Conservation (phyloP, 2,113 vertebrate genomes). For the Anolis sagrei region DNA sequence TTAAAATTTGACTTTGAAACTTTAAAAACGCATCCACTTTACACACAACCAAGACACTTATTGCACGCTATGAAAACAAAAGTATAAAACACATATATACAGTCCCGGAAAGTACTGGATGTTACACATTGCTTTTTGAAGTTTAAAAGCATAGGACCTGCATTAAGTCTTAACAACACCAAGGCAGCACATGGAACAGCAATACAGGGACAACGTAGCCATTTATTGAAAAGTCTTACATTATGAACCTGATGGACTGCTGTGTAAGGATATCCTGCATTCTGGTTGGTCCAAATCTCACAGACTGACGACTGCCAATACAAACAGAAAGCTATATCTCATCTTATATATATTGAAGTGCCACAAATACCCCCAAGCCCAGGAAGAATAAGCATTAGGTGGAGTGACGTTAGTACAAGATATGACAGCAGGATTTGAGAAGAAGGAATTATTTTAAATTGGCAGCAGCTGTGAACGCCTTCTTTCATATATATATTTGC, state of each 20-base stretch:
- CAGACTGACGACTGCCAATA: constrained; percentile 86
- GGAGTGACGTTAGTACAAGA: constrained; percentile 22
- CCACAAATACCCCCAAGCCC: constrained; percentile 68
- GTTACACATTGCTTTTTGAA: constrained; percentile 42
- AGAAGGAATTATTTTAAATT: constrained; percentile 57
- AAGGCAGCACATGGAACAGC: constrained; percentile 73
- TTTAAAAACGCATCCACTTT: constrained; percentile 56
- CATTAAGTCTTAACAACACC: constrained; percentile 63
- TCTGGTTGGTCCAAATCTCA: constrained; percentile 86
- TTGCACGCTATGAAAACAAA: constrained; percentile 68
- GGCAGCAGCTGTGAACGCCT: constrained; percentile 51
- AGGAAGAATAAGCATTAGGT: constrained; percentile 60
- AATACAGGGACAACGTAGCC: constrained; percentile 73
- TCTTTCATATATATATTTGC: constrained; percentile 56
- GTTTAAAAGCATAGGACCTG: constrained; percentile 61
- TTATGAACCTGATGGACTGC: constrained; percentile 86
- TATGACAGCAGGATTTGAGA: constrained; percentile 56
- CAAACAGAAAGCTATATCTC: constrained; percentile 86
- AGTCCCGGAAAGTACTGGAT: constrained; percentile 54
- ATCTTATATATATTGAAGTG: constrained; percentile 80
- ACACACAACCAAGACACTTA: constrained; percentile 41
- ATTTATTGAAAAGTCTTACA: constrained; percentile 77
- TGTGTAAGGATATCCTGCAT: constrained; percentile 86
- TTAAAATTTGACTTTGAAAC: constrained; percentile 45
- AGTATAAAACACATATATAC: constrained; percentile 58